Conservation (phyloP, 2,113 vertebrate genomes). For the Rhagologus leucostigma region DNA sequence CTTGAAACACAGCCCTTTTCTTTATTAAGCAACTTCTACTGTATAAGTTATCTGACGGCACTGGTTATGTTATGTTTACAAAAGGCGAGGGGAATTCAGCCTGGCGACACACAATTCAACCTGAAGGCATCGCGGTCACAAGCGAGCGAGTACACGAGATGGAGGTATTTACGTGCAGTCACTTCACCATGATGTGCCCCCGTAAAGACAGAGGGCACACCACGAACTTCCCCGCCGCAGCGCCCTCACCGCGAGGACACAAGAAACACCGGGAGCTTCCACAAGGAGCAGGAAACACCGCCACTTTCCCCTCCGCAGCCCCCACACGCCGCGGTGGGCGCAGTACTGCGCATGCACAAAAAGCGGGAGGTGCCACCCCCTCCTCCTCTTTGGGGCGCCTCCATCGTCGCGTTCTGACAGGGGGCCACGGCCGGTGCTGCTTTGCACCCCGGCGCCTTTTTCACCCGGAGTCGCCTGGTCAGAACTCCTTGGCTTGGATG, state of each 20-base stretch:
- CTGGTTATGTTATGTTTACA: not conserved
- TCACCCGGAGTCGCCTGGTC: accelerated
- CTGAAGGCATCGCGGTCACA: accelerated
- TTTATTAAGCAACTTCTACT: not conserved
- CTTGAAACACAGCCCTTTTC: not conserved
- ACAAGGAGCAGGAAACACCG: accelerated
- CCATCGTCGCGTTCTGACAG: not conserved
- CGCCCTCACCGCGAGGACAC: accelerated
- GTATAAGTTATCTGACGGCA: not conserved
- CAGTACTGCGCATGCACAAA: accelerated
- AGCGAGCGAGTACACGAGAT: accelerated
- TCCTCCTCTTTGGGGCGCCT: accelerated
- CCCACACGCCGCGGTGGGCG: accelerated
- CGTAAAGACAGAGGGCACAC: accelerated
- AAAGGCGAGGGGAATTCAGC: not conserved
- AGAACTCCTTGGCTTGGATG: accelerated
- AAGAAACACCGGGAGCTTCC: accelerated
- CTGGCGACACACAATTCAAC: not conserved
- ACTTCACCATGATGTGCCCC: accelerated
- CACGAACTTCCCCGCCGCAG: too few species aligned
- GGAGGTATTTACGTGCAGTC: accelerated
- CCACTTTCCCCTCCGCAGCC: accelerated
- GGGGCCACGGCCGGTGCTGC: accelerated
- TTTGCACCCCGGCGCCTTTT: accelerated
- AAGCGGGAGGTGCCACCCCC: accelerated